Evolutionary conservation across 2,888 invertebrate genomes (phyloP).

Genomic region (Tenthredo distinguenda): DNA sequence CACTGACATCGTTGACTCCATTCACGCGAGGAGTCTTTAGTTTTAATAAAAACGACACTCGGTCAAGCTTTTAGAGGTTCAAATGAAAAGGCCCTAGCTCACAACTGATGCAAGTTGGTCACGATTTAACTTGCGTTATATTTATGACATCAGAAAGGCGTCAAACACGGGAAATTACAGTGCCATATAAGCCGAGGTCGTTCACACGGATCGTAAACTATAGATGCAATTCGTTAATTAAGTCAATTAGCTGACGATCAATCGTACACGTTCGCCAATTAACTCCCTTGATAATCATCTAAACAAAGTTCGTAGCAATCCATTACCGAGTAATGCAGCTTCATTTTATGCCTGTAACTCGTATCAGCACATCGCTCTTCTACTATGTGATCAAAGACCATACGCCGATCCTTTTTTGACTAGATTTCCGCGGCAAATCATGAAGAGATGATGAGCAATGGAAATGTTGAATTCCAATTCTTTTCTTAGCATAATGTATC

Average conservation of each 20-base stretch:
- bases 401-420: background rate
- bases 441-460: background rate
- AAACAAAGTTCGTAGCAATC: background rate
- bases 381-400: background rate
- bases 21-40: conserved; percentile 31
- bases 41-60: conserved; percentile 33
- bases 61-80: conserved; percentile 22
- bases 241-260: conserved; percentile 32
- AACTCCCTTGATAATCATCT: background rate
- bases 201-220: conserved; percentile 25
- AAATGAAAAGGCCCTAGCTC: conserved; percentile 21
- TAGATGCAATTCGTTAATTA: conserved; percentile 9
- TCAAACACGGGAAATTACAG: background rate
- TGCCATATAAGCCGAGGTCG: conserved; percentile 19
- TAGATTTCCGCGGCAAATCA: background rate
- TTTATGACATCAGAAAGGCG: background rate
- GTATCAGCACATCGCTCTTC: background rate
- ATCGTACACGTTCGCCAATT: conserved; percentile 27
- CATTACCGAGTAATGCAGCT: background rate
- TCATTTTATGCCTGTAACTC: background rate
- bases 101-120: background rate
- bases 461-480: background rate
- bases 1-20: conserved; percentile 52
- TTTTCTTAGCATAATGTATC: background rate
- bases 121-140: background rate